Conservation (phyloP, 2,113 vertebrate species). For the Atlantisia rogersi region DNA sequence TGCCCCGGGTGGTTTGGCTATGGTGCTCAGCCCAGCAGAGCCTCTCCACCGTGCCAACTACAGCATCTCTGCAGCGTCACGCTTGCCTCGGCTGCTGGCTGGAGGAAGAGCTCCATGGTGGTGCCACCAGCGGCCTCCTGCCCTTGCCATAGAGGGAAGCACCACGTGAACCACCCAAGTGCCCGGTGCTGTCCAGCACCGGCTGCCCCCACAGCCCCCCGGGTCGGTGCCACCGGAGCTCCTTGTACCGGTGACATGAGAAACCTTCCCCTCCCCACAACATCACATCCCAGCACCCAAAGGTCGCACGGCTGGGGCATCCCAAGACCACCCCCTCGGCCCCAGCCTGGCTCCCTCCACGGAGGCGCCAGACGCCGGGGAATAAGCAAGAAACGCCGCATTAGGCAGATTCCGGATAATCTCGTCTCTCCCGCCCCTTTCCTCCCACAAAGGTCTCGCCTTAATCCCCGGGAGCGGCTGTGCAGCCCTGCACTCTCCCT, state of each 20-base stretch:
- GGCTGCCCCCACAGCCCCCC: fast-evolving
- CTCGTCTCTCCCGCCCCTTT: constrained; percentile 7
- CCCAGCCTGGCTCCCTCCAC: neutral
- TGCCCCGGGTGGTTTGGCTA: neutral
- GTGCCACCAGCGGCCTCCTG: fast-evolving
- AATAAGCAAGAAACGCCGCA: neutral
- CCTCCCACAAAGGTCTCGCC: neutral
- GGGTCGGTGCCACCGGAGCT: fast-evolving
- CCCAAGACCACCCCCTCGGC: fast-evolving
- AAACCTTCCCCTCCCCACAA: fast-evolving
- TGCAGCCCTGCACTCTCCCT: neutral
- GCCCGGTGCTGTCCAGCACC: neutral
- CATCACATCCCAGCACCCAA: fast-evolving
- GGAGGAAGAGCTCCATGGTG: neutral
- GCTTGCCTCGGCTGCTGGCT: fast-evolving
- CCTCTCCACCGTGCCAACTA: neutral
- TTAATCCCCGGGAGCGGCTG: neutral
- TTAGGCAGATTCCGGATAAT: constrained; percentile 16
- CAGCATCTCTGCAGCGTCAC: fast-evolving
- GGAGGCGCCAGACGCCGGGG: neutral
- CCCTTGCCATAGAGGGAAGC: fast-evolving
- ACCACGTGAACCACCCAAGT: neutral
- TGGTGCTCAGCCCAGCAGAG: fast-evolving
- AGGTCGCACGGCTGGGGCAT: fast-evolving
- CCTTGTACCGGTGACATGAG: fast-evolving